A percentile compares a stretch with the other conserved stretches of the same genome.
These are phyloP conservation scores for Drosophila teissieri DNA, from an alignment of 1,140 invertebrate species.

Conservation along the genomic window DNA sequence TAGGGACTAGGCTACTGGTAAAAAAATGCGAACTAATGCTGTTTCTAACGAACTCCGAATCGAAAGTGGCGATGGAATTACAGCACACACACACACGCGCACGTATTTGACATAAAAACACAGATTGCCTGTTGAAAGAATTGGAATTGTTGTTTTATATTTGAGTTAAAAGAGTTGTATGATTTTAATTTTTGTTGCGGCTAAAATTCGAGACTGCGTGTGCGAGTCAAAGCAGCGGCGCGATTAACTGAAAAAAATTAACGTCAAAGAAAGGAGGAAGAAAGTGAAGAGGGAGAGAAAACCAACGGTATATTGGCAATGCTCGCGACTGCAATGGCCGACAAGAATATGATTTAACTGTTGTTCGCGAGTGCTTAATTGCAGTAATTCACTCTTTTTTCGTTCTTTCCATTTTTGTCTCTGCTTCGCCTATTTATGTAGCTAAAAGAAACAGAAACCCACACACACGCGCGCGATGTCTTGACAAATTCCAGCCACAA, in stretches of 20 bases:
- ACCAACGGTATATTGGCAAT: conserved; percentile 40
- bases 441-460: conserved; percentile 39
- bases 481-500: conserved; percentile 58
- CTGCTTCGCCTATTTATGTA: conserved; percentile 71
- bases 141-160: conserved; percentile 40
- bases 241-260: conserved; percentile 49
- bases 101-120: conserved; percentile 52
- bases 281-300: conserved; percentile 35
- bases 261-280: background rate
- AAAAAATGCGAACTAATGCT: conserved; percentile 16
- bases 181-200: conserved; percentile 29
- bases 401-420: conserved; percentile 16
- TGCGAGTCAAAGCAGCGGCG: conserved; percentile 28
- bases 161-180: conserved; percentile 31
- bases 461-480: conserved; percentile 32
- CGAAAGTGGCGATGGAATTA: conserved; percentile 32
- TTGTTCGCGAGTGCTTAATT: conserved; percentile 60
- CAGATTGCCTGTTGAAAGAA: conserved; percentile 55
- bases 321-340: conserved; percentile 55
- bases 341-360: conserved; percentile 64
- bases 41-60: conserved; percentile 20
- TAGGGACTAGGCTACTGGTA: background rate
- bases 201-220: conserved; percentile 34
- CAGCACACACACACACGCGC: conserved; percentile 42
- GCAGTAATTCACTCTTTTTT: conserved; percentile 71